Conservation (phyloP, 2,113 vertebrate genomes). For the Leucosticte australis region DNA sequence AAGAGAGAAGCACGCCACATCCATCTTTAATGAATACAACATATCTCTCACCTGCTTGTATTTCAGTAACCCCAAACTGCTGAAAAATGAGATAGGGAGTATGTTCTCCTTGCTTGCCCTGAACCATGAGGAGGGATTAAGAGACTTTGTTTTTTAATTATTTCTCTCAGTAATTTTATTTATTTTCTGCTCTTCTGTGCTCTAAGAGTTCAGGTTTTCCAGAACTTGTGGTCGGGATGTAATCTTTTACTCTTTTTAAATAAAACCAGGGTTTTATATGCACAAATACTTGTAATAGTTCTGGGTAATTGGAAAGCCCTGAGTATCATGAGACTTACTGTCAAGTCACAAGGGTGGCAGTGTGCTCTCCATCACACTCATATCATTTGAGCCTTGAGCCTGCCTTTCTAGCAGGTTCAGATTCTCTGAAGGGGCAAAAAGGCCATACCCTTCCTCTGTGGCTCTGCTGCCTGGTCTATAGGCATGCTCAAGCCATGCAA, state of each 20-base stretch:
- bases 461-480: background rate
- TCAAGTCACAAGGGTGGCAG: background rate
- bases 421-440: background rate
- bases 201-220: background rate
- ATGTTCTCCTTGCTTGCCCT: background rate
- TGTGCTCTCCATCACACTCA: background rate
- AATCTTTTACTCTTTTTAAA: background rate
- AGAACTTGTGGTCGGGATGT: background rate
- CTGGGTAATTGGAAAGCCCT: background rate
- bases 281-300: background rate
- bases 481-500: background rate
- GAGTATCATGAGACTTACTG: background rate
- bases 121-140: background rate
- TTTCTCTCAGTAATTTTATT: background rate
- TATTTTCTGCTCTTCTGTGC: background rate
- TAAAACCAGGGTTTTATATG: background rate
- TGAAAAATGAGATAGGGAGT: background rate
- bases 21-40: constrained; percentile 20
- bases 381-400: background rate
- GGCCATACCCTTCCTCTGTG: background rate
- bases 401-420: background rate
- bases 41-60: background rate
- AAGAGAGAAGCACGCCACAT: background rate
- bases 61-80: background rate
- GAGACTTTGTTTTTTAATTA: background rate